A percentile compares a stretch with the other conserved stretches of the same genome.
Evolutionary conservation across 2,797 vertebrate genomes (phyloP).

Genomic region (Mastacembelus armatus): DNA sequence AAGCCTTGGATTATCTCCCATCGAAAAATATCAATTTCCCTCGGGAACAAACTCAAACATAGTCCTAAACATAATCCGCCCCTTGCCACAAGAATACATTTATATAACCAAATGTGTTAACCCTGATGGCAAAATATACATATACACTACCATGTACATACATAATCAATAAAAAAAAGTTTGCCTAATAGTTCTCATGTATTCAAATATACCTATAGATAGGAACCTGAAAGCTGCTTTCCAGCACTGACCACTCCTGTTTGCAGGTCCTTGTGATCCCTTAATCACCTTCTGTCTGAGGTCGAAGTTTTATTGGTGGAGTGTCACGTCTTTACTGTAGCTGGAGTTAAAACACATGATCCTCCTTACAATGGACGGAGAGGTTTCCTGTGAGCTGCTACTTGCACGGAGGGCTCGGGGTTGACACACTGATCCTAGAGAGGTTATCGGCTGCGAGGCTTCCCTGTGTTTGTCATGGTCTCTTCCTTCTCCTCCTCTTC

Average conservation of each 20-base stretch:
- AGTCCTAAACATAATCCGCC: conserved; percentile 64
- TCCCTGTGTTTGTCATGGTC: conserved; percentile 49
- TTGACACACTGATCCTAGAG: conserved; percentile 27
- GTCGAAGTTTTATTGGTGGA: conserved; percentile 70
- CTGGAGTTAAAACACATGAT: conserved; percentile 57
- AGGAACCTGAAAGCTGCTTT: conserved; percentile 84
- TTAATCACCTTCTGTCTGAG: conserved; percentile 65
- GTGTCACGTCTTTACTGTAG: conserved; percentile 55
- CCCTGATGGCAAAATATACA: conserved; percentile 88
- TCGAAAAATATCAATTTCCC: conserved; percentile 71
- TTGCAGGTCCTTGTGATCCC: conserved; percentile 70
- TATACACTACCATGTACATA: conserved; percentile 82
- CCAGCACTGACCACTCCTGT: conserved; percentile 67
- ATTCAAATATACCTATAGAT: conserved; percentile 84
- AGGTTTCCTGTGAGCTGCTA: conserved; percentile 76
- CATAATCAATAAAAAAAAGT: conserved; percentile 74
- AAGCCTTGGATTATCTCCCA: conserved; percentile 78
- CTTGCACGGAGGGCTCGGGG: conserved; percentile 56
- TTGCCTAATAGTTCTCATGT: conserved; percentile 74
- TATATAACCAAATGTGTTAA: conserved; percentile 82
- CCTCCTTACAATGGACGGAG: conserved; percentile 67
- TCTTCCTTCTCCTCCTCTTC: conserved; percentile 58
- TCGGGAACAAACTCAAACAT: conserved; percentile 71
- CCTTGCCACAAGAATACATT: conserved; percentile 76
- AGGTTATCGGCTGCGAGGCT: conserved; percentile 78